Base-by-base conservation (phyloP, 2,888 invertebrate species). In the Clanis bilineata region DNA sequence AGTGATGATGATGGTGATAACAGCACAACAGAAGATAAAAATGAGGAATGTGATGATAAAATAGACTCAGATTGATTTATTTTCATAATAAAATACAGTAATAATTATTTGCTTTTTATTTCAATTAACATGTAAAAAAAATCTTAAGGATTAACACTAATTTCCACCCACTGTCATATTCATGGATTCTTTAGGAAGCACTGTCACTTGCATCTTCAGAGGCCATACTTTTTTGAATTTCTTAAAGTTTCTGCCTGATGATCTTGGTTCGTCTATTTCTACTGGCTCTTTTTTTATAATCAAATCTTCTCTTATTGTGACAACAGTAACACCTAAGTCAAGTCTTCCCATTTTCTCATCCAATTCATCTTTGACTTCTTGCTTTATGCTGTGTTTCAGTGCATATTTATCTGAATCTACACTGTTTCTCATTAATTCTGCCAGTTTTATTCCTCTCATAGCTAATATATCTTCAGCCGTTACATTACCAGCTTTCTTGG, bases 151-250 rank as follows among this genome's bases (percentile, higher is more conserved):
- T 45, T 18, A 38, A 45, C 18, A 25, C 23, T 25, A 56, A 38
- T 45, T 41, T 56, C 55, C 56, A 38, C 44, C 32, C 21, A 32
- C 45, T 25, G 41, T 57, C 51, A 18, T 56, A 56, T 57, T 72
- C 70, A 74, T 78, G 25, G 76, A 74, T 61, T 80, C 73, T 55
- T 72, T 77, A 12, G 82, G 74, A 64, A 83, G 77, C 39, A 83
- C 62, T 64, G 80, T 82, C 12, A 82, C 71, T 64, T 86, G 85
- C 77, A 80, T 84, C 70, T 83, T 89, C 6, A 88, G 45, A 62
- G 91, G 92, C 91, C 91, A 91, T 18, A 91, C 85, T 65, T 92
- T 92, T 72, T 89, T 90, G 62, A 92, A 91, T 64, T 82, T 92
- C 63, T 92, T 92, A 69, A 90, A 92, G 71, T 92, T 91, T 61